Evolutionary conservation across 2,797 vertebrate species (phyloP).

Genomic region (Clarias fuscus): DNA sequence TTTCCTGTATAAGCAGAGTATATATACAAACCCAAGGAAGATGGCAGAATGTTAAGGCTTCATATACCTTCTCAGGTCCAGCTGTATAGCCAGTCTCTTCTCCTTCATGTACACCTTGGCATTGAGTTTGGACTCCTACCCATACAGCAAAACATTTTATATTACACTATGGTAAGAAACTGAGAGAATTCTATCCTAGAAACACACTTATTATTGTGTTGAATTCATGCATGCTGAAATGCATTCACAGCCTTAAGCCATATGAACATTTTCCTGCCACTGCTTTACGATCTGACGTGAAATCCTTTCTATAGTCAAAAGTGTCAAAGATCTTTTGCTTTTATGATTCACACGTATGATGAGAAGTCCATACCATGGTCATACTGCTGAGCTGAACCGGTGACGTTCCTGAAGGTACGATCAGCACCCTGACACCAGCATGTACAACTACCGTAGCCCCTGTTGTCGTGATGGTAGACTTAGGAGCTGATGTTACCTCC

Average conservation of each 20-base stretch:
- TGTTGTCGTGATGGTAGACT: constrained; percentile 83
- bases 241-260: neutral
- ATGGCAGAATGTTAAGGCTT: neutral
- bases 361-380: constrained; percentile 80
- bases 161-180: neutral
- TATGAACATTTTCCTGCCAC: neutral
- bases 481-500: constrained; percentile 77
- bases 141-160: neutral
- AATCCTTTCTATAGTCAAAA: neutral
- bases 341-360: neutral
- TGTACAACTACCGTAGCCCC: constrained; percentile 83
- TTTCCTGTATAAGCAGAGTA: neutral
- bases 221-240: neutral
- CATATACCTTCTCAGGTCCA: constrained; percentile 83
- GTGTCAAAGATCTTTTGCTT: neutral
- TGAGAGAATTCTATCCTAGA: neutral
- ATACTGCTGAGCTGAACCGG: constrained; percentile 88
- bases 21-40: neutral
- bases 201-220: neutral
- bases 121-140: constrained; percentile 77
- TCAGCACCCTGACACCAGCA: constrained; percentile 79
- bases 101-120: constrained; percentile 86
- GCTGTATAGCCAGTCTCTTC: constrained; percentile 81
- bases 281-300: neutral
- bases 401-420: constrained; percentile 70